Base-by-base conservation (phyloP, 2,888 invertebrate species). In the Scaptomyza parva region DNA sequence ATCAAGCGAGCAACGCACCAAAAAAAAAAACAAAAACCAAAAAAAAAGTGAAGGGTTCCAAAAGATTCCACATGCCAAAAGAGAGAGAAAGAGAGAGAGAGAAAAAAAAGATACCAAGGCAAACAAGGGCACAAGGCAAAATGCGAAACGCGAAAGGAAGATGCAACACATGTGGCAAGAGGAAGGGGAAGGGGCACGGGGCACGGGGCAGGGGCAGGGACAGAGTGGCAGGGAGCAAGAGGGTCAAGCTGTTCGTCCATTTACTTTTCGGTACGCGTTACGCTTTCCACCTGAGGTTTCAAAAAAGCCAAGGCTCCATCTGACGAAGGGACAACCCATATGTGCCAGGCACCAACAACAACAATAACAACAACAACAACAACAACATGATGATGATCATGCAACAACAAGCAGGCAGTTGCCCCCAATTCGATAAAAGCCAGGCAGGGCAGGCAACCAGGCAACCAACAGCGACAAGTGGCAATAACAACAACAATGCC, bases 11-110 rank as follows among this genome's bases (percentile, higher is more conserved):
- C 14, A 48, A 8, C 35, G 18, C 22, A 22, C 41, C 18, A 37
- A 39, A 39, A 33, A 63, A 72, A 85, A 89, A 89, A 89, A n/a
- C n/a, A n/a, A n/a, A n/a, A n/a, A n/a, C n/a, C n/a, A n/a, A n/a
- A n/a, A n/a, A 72, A 85, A 89, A 89, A 89, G 88, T 89, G 88
- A 89, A 89, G 89, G 88, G 88, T 82, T 79, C 76, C 70, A 57
- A 61, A n/a, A n/a, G n/a, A 33, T 33, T 33, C 33, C n/a, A 33
- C 33, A n/a, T 33, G 33, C 33, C n/a, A 33, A 35, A 35, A 14
- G 17, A 20, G 18, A 5, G 14, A 2, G 35, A 17, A 0, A 3
- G 39, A 3, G 3, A 6, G 39, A 17, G 35, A 52, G 30, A 24
- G 12, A 7, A 17, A 14, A n/a, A 40, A 53, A 18, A 18, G 40